These are phyloP conservation scores for Kryptolebias marmoratus DNA, from an alignment of 2,113 vertebrate species.

Conservation along the genomic window DNA sequence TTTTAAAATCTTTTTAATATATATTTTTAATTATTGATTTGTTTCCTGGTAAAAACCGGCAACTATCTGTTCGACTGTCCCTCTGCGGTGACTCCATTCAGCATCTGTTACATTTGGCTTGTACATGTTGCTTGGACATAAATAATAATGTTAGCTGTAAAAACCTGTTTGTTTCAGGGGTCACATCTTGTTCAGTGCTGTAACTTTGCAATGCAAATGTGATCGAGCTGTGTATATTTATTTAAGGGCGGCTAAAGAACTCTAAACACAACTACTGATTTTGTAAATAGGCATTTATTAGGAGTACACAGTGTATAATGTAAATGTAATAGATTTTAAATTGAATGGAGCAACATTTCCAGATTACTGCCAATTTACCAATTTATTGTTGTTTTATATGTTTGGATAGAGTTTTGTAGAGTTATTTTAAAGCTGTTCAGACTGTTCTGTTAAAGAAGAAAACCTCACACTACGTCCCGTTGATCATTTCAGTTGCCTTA, in stretches of 20 bases:
- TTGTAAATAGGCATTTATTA: constrained; percentile 64
- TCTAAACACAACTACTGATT: constrained; percentile 63
- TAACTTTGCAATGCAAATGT: constrained; percentile 52
- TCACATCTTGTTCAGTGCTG: constrained; percentile 50
- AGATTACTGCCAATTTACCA: constrained; percentile 59
- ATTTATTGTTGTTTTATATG: constrained; percentile 44
- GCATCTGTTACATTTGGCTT: constrained; percentile 33
- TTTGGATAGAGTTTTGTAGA: constrained; percentile 51
- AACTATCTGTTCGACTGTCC: constrained; percentile 41
- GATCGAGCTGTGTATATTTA: constrained; percentile 53
- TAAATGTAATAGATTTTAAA: constrained; percentile 37
- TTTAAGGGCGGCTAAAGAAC: constrained; percentile 49
- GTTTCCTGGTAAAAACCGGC: constrained; percentile 28
- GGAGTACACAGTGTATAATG: constrained; percentile 36
- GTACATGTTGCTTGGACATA: constrained; percentile 57
- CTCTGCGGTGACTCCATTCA: constrained; percentile 40
- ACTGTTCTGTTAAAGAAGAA: constrained; percentile 64
- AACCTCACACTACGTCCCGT: constrained; percentile 42
- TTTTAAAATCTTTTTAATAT: constrained; percentile 1
- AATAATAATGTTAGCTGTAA: constrained; percentile 54
- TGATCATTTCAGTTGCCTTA: constrained; percentile 74
- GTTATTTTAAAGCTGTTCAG: constrained; percentile 46
- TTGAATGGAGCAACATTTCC: constrained; percentile 19
- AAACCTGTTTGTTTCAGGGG: constrained; percentile 39
- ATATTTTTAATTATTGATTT: constrained; percentile 67